Percentiles rank a stretch among this genome's conserved stretches.
Conservation (phyloP, 2,113 vertebrate genomes). For the Phycodurus eques region DNA sequence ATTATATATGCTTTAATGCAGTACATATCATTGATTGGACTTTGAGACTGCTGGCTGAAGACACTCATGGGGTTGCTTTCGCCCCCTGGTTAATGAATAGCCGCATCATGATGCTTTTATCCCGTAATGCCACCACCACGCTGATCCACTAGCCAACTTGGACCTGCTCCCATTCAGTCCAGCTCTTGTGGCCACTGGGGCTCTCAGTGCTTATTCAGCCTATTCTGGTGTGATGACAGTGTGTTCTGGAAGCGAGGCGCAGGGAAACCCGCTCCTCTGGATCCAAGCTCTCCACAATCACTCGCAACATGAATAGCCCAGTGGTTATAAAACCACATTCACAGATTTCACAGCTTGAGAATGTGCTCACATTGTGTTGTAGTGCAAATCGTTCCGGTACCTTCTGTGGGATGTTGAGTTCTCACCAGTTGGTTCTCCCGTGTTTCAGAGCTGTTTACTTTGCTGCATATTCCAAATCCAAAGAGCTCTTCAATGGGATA, state of each 20-base stretch:
- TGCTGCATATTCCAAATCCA: constrained; percentile 92
- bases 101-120: constrained; percentile 9
- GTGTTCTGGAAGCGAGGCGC: constrained; percentile 56
- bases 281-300: constrained; percentile 15
- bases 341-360: constrained; percentile 2
- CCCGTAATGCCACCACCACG: constrained; percentile 7
- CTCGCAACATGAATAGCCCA: constrained; percentile 30
- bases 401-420: not conserved
- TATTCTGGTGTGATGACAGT: constrained; percentile 45
- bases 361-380: constrained; percentile 9
- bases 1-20: not conserved
- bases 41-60: constrained; percentile 20
- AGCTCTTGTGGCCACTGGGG: constrained; percentile 22
- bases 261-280: constrained; percentile 46
- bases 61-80: constrained; percentile 6
- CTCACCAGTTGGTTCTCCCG: constrained; percentile 36
- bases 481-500: constrained; percentile 86
- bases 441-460: constrained; percentile 92
- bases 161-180: constrained; percentile 28
- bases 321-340: constrained; percentile 17
- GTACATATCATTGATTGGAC: constrained; percentile 18
- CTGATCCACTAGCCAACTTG: constrained; percentile 17
- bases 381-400: constrained; percentile 13
- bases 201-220: constrained; percentile 63
- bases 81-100: constrained; percentile 45